These are phyloP conservation scores for Lethocerus indicus DNA, from an alignment of 1,140 invertebrate species.

Conservation along the genomic window DNA sequence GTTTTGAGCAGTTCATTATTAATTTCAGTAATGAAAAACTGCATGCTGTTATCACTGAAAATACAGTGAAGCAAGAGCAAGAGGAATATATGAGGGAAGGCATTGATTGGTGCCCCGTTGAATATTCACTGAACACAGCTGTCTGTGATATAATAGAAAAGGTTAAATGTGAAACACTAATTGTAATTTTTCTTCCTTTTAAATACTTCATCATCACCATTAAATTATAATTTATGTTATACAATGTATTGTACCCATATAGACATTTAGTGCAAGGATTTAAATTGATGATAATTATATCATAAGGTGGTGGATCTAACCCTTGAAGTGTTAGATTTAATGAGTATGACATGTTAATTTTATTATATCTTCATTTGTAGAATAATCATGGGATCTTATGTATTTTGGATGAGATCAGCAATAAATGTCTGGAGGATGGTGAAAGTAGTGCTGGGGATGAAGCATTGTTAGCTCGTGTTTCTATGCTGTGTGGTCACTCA, in stretches of 20 bases:
- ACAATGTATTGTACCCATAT: no score
- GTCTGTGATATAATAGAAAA: conserved; percentile 52
- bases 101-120: conserved; percentile 54
- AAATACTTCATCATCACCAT: no score
- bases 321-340: conserved; percentile 37
- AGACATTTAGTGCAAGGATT: no score
- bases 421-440: conserved; percentile 26
- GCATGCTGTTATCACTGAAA: conserved; percentile 52
- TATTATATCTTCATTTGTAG: conserved; percentile 23
- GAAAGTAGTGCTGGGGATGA: conserved; percentile 43
- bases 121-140: conserved; percentile 61
- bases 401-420: conserved; percentile 53
- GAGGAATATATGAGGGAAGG: conserved; percentile 68
- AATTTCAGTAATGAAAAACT: conserved; percentile 86
- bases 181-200: no score
- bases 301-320: no score
- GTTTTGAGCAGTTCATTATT: conserved; percentile 67
- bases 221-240: no score
- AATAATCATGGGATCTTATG: conserved; percentile 39
- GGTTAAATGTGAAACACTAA: no score
- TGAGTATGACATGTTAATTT: conserved; percentile 2
- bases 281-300: no score
- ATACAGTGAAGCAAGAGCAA: conserved; percentile 60
- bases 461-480: conserved; percentile 52
- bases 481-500: conserved; percentile 33